Evolutionary conservation across 2,888 invertebrate genomes (phyloP), one percentile per base, ranked within the genome.

Genomic region (Phragmatobia fuliginosa): DNA sequence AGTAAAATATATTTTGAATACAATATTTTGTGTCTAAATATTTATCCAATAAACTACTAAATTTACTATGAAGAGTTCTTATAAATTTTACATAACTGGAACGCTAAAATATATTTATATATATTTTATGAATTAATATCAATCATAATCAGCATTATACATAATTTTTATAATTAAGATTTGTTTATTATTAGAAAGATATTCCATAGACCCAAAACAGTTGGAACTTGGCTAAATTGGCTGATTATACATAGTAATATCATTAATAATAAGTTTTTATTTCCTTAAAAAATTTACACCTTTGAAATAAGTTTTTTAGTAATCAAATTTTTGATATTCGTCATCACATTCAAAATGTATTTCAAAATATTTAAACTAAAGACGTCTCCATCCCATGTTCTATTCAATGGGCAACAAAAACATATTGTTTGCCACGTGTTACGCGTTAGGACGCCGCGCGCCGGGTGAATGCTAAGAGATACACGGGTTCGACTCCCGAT

Each of bases 341-440:
- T 21, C 18, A 0, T 45, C 6, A 6, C 18, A 21, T 21, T 45
- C 16, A 1, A 21, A n/a, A 49, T 2, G 21, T n/a, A 0, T 38
- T 31, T 1, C 59, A 33, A 64, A n/a, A 33, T 52, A 25, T 32
- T 67, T 52, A 41, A 63, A 33, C 45, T 52, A 28, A 56, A 28
- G 1, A 45, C 25, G 58, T 74, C 89, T 92, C 90, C 76, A 89
- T 71, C 21, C 58, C 56, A 65, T 49, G 25, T 81, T 45, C 73
- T 90, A 86, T 90, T 76, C 87, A 38, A 68, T 71, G 70, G 84
- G 84, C 84, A 89, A 94, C 92, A 93, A 92, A 94, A 94, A 94
- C 93, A 90, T 87, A 94, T 92, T 94, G 94, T 94, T 91, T 87
- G 92, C 90, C 94, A 95, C 94, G 94, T 94, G 94, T 94, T 91